Conservation (phyloP, 2,888 invertebrate species). For the Polyploca ridens region DNA sequence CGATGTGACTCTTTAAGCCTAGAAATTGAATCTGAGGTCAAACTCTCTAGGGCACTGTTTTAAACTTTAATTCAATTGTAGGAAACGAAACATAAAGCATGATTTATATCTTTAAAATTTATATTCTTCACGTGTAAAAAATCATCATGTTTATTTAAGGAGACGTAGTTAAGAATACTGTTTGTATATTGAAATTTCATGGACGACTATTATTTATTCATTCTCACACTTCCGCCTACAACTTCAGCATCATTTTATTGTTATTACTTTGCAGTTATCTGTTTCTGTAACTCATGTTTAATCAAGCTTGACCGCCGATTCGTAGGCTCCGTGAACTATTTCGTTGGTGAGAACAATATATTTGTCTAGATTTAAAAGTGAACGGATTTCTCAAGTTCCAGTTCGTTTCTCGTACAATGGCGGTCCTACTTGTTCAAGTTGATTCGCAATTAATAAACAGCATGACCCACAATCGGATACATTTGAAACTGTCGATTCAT, state of each 20-base stretch:
- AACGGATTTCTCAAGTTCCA: conserved; percentile 75
- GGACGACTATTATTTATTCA: background rate
- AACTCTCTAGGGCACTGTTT: conserved; percentile 65
- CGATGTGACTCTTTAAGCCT: conserved; percentile 58
- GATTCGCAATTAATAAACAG: conserved; percentile 79
- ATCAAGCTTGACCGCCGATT: conserved; percentile 14
- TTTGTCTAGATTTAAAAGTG: conserved; percentile 68
- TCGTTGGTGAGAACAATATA: conserved; percentile 30
- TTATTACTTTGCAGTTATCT: background rate
- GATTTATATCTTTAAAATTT: conserved; percentile 3
- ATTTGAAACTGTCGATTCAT: conserved; percentile 70
- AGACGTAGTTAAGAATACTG: background rate
- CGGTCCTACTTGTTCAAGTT: conserved; percentile 70
- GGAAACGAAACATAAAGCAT: conserved; percentile 12
- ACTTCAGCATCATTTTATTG: background rate
- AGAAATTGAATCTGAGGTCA: conserved; percentile 71
- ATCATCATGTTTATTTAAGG: background rate
- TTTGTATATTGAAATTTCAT: background rate
- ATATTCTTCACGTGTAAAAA: conserved; percentile 4
- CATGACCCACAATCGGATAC: conserved; percentile 70
- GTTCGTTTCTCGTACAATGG: conserved; percentile 74
- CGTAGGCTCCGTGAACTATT: conserved; percentile 14
- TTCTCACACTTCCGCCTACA: conserved; percentile 2
- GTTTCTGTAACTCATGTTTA: conserved; percentile 3
- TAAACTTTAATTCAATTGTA: conserved; percentile 39